Percentiles rank a stretch among this genome's conserved stretches.
phyloP scores from a whole-genome alignment of 2,888 invertebrate genomes.

The Myopa testacea region DNA sequence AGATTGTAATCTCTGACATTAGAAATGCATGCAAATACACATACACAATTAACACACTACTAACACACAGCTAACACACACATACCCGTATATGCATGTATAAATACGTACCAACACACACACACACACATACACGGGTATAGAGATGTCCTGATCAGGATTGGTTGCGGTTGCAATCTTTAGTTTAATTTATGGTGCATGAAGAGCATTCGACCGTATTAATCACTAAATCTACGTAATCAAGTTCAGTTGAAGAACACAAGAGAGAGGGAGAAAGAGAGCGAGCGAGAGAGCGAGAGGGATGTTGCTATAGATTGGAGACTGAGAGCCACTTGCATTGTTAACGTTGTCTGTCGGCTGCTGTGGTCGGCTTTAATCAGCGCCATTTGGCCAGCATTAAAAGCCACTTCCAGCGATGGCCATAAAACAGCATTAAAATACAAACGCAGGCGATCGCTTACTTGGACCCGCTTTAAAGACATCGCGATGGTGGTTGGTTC shows the following conservation, averaged over 20 bases:
- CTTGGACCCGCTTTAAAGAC: too few relatives aligned
- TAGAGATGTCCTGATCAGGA: neutral
- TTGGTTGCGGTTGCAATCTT: neutral
- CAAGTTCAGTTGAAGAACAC: neutral
- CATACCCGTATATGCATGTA: too few relatives aligned
- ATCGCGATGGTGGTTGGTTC: too few relatives aligned
- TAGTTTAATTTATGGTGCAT: conserved; percentile 35
- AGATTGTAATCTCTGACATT: too few relatives aligned
- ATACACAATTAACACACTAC: too few relatives aligned
- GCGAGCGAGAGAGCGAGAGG: neutral
- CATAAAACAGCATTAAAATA: conserved; percentile 29
- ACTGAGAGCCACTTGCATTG: conserved; percentile 3
- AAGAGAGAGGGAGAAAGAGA: neutral
- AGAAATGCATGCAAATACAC: too few relatives aligned
- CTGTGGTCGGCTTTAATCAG: neutral
- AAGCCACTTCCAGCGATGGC: conserved; percentile 26
- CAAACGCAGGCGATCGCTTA: neutral
- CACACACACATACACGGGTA: neutral
- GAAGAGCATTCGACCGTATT: conserved; percentile 30
- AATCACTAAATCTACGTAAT: conserved; percentile 23
- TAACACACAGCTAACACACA: too few relatives aligned
- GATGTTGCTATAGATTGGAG: neutral
- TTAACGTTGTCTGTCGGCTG: too few relatives aligned
- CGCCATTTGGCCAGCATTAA: conserved; percentile 30
- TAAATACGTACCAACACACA: too few relatives aligned